These are phyloP conservation scores for Australoheros facetus DNA, from an alignment of 2,797 vertebrate genomes.

Conservation along the genomic window DNA sequence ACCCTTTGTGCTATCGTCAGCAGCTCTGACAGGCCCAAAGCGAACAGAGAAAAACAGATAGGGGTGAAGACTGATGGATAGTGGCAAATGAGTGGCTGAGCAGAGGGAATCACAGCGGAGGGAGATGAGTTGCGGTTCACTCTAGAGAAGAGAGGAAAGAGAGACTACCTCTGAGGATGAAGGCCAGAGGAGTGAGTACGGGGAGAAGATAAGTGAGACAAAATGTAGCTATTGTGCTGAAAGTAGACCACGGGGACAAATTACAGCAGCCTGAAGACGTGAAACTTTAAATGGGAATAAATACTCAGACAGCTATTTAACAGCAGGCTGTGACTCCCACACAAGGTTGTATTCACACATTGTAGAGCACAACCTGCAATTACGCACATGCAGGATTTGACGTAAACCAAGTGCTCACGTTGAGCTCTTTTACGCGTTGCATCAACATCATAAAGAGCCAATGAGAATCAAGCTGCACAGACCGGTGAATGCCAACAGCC, in stretches of 20 bases:
- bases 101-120: slow-evolving; percentile 34
- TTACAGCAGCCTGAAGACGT: slow-evolving; percentile 20
- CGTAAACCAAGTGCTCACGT: neutral
- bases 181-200: slow-evolving; percentile 5
- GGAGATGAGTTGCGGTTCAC: neutral
- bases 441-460: neutral
- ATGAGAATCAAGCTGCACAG: neutral
- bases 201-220: slow-evolving; percentile 40
- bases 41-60: slow-evolving; percentile 33
- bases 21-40: slow-evolving; percentile 61
- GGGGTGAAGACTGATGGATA: slow-evolving; percentile 7
- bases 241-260: slow-evolving; percentile 25
- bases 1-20: slow-evolving; percentile 66
- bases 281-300: slow-evolving; percentile 36
- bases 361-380: slow-evolving; percentile 15
- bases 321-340: slow-evolving; percentile 60
- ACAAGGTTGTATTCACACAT: slow-evolving; percentile 17
- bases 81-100: slow-evolving; percentile 41
- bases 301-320: slow-evolving; percentile 45
- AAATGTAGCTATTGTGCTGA: slow-evolving; percentile 10
- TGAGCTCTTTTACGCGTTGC: neutral
- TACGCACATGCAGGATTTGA: slow-evolving; percentile 21
- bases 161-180: neutral
- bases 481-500: neutral
- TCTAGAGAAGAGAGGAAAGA: slow-evolving; percentile 1